Evolutionary conservation across 2,888 invertebrate species (phyloP).

Genomic region (Calliphora vomitoria): DNA sequence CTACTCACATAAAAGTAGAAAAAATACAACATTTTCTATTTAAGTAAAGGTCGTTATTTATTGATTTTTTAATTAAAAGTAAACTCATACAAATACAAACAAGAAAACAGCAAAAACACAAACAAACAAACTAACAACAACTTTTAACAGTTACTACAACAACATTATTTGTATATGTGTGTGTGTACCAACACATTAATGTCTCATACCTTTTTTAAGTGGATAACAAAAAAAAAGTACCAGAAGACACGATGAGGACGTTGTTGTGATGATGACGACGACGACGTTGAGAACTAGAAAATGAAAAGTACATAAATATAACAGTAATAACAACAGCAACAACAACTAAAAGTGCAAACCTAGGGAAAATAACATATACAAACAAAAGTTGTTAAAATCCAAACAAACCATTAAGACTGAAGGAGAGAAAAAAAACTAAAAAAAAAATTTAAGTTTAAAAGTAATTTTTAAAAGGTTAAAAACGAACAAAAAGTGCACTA

Average conservation of each 20-base stretch:
- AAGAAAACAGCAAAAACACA: constrained; percentile 33
- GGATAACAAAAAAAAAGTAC: constrained; percentile 32
- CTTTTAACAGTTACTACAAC: constrained; percentile 35
- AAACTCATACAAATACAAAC: constrained; percentile 63
- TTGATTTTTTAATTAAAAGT: constrained; percentile 77
- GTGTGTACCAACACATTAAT: constrained; percentile 11
- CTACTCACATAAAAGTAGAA: neutral
- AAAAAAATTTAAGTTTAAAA: neutral
- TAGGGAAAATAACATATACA: constrained; percentile 46
- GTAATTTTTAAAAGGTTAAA: neutral
- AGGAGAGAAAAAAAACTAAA: constrained; percentile 29
- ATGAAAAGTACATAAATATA: constrained; percentile 49
- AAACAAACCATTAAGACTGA: constrained; percentile 61
- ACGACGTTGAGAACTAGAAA: constrained; percentile 39
- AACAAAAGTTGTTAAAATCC: constrained; percentile 34
- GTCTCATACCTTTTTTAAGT: constrained; percentile 50
- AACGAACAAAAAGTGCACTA: neutral
- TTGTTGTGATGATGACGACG: neutral
- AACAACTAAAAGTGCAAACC: constrained; percentile 61
- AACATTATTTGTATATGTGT: neutral
- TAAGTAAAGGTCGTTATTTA: constrained; percentile 76
- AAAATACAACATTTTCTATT: constrained; percentile 50
- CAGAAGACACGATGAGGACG: constrained; percentile 31
- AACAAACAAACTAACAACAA: constrained; percentile 44
- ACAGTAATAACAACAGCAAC: constrained; percentile 37